phyloP scores from a whole-genome alignment of 2,888 invertebrate species.

The Temnothorax rugatulus region DNA sequence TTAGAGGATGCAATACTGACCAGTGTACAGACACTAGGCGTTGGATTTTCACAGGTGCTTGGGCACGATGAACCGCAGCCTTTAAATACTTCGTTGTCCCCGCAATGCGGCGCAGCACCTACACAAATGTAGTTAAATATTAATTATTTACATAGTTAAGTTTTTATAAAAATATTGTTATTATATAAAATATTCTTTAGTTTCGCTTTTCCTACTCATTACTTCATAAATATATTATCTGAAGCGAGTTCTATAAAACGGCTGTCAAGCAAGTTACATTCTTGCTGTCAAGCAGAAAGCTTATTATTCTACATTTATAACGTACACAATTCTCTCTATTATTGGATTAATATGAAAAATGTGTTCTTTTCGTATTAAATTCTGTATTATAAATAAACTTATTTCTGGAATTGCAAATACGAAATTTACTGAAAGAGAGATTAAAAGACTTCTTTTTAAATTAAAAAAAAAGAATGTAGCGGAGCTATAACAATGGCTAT shows the following conservation, averaged over 20 bases:
- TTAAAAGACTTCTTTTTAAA: background rate
- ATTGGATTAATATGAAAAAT: background rate
- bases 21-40: constrained; percentile 46
- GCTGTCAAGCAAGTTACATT: background rate
- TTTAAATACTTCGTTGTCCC: constrained; percentile 61
- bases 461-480: background rate
- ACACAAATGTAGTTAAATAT: background rate
- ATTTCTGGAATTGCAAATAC: background rate
- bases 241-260: background rate
- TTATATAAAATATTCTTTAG: constrained; percentile 5
- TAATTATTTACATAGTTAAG: background rate
- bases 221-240: background rate
- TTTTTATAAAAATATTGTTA: background rate
- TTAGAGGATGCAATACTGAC: constrained; percentile 50
- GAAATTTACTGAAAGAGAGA: background rate
- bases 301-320: background rate
- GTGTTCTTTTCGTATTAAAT: background rate
- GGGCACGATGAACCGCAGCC: constrained; percentile 56
- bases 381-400: background rate
- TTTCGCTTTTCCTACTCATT: background rate
- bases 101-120: constrained; percentile 56
- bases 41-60: constrained; percentile 45
- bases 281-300: background rate
- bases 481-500: background rate
- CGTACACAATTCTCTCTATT: background rate